A percentile compares a stretch with the other conserved stretches of the same genome.
Evolutionary conservation across 2,797 vertebrate genomes (phyloP).

Genomic region (Characodon lateralis): DNA sequence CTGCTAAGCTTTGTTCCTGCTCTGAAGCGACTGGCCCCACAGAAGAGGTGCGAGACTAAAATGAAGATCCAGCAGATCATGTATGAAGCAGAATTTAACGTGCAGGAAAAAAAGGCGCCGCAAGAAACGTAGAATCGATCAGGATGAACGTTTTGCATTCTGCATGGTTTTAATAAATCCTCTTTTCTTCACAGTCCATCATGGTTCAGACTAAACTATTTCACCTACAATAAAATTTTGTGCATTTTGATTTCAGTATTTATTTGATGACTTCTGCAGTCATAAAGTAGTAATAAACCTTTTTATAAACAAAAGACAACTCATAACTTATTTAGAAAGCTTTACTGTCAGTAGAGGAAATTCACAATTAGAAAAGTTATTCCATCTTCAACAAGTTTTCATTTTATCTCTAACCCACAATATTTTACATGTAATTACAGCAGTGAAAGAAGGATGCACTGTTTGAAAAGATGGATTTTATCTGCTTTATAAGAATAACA

Average conservation of each 20-base stretch:
- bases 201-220: constrained; percentile 16
- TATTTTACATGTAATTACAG: constrained; percentile 68
- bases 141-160: constrained; percentile 18
- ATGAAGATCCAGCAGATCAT: constrained; percentile 81
- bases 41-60: constrained; percentile 79
- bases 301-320: constrained; percentile 21
- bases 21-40: constrained; percentile 77
- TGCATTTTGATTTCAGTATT: constrained; percentile 33
- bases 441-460: constrained; percentile 15
- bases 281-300: constrained; percentile 3
- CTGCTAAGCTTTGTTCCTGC: constrained; percentile 78
- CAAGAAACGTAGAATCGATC: constrained; percentile 33
- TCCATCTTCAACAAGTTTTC: constrained; percentile 19
- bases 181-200: constrained; percentile 10
- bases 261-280: constrained; percentile 1
- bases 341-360: constrained; percentile 40
- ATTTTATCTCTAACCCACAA: constrained; percentile 58
- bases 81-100: constrained; percentile 79
- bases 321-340: constrained; percentile 58
- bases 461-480: constrained; percentile 40
- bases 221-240: constrained; percentile 20
- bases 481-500: constrained; percentile 15
- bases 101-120: constrained; percentile 51
- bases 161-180: not conserved
- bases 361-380: constrained; percentile 47